A percentile compares a stretch with the other conserved stretches of the same genome.
Conservation (phyloP, 2,888 invertebrate species). For the Drosophila gaucha region DNA sequence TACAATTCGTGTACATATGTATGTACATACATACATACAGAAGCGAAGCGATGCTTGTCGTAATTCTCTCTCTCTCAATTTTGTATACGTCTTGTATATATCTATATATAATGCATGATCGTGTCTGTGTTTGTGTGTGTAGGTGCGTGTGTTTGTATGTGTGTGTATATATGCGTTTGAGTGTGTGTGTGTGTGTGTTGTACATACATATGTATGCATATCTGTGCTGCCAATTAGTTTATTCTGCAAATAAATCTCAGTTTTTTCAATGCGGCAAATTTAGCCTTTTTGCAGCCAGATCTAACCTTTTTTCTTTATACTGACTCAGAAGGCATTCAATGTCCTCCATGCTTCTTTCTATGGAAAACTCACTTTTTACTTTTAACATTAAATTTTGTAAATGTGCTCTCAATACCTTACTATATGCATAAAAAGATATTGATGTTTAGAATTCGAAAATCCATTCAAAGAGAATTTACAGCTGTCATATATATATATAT, state of each 20-base stretch:
- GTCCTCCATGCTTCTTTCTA: too few relatives aligned
- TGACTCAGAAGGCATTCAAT: too few relatives aligned
- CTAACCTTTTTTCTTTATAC: too few relatives aligned
- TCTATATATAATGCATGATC: too few relatives aligned
- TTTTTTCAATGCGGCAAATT: background rate
- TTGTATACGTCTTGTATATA: slow-evolving; percentile 2
- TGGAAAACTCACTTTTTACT: too few relatives aligned
- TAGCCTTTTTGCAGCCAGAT: background rate
- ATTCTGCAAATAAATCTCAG: too few relatives aligned
- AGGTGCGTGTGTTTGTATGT: slow-evolving; percentile 8
- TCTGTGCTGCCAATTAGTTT: background rate
- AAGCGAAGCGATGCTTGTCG: slow-evolving; percentile 54
- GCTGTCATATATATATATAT: background rate
- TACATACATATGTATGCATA: background rate
- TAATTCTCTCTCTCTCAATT: slow-evolving; percentile 26
- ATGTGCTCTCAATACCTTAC: too few relatives aligned
- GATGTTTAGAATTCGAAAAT: too few relatives aligned
- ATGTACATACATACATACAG: slow-evolving; percentile 12
- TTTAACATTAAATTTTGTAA: too few relatives aligned
- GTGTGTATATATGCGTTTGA: too few relatives aligned
- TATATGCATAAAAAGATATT: too few relatives aligned
- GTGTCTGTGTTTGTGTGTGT: background rate
- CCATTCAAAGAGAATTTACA: too few relatives aligned
- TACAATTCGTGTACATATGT: background rate
- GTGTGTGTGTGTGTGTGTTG: background rate